Percentiles rank a stretch among this genome's conserved stretches.
These are phyloP conservation scores for Lepus timidus DNA, from an alignment of 2,113 vertebrate species.

Conservation along the genomic window DNA sequence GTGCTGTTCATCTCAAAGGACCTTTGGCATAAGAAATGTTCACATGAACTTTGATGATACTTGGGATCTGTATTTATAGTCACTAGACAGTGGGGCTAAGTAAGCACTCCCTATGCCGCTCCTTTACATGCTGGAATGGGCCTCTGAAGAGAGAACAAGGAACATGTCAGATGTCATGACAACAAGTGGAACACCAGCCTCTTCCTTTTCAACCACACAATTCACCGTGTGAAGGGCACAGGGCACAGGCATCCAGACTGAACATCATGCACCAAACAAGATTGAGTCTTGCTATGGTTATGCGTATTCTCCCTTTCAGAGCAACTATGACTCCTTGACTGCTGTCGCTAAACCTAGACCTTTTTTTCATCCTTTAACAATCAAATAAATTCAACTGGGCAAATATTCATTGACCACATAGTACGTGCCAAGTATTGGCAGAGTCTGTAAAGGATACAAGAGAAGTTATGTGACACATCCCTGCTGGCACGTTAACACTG, in stretches of 20 bases:
- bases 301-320: neutral
- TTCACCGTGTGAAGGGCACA: neutral
- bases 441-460: neutral
- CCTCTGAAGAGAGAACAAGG: neutral
- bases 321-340: neutral
- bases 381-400: neutral
- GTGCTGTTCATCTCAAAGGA: neutral
- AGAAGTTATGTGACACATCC: neutral
- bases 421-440: neutral
- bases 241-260: neutral
- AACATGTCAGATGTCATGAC: neutral
- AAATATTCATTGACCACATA: neutral
- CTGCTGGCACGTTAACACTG: neutral
- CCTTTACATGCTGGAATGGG: neutral
- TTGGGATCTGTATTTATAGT: neutral
- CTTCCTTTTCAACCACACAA: neutral
- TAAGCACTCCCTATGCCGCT: neutral
- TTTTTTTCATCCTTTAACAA: neutral
- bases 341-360: neutral
- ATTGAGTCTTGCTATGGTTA: neutral
- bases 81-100: neutral
- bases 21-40: neutral
- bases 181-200: neutral
- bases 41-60: neutral
- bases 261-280: neutral